Evolutionary conservation across 1,140 invertebrate genomes (phyloP).

Genomic region (Drosophila punjabiensis): DNA sequence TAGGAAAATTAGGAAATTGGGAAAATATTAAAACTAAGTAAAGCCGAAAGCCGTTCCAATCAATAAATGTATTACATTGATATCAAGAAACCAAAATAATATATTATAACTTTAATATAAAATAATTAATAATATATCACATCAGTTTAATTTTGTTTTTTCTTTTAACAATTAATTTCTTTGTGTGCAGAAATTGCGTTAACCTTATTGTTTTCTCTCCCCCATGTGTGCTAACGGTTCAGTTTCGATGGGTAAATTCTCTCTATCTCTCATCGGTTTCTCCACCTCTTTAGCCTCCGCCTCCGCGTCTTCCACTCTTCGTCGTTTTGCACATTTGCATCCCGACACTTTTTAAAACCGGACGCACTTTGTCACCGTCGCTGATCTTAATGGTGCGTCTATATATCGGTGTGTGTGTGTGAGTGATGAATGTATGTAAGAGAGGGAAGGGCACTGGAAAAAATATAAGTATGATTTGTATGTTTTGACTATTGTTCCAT

Average conservation of each 20-base stretch:
- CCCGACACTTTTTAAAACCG: conserved; percentile 73
- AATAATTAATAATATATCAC: no score
- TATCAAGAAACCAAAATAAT: no score
- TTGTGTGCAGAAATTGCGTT: conserved; percentile 40
- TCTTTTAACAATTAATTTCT: not conserved
- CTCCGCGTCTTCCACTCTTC: conserved; percentile 3
- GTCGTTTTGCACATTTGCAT: conserved; percentile 65
- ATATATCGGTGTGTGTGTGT: conserved; percentile 38
- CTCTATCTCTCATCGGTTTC: conserved; percentile 3
- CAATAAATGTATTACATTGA: not conserved
- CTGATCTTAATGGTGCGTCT: conserved; percentile 74
- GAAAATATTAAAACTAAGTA: not conserved
- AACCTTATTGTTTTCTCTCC: conserved; percentile 63
- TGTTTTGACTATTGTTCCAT: no score
- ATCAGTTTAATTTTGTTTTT: not conserved
- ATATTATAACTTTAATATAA: no score
- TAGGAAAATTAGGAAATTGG: not conserved
- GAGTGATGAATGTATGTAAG: conserved; percentile 58
- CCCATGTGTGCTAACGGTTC: conserved; percentile 18
- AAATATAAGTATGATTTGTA: not conserved
- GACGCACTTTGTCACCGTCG: conserved; percentile 78
- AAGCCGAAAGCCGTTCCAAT: not conserved
- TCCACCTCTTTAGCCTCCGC: not conserved
- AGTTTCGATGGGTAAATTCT: conserved; percentile 16
- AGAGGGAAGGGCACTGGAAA: conserved; percentile 6